Base-by-base conservation (phyloP, 1,140 invertebrate genomes). In the Trypoxylus dichotomus region DNA sequence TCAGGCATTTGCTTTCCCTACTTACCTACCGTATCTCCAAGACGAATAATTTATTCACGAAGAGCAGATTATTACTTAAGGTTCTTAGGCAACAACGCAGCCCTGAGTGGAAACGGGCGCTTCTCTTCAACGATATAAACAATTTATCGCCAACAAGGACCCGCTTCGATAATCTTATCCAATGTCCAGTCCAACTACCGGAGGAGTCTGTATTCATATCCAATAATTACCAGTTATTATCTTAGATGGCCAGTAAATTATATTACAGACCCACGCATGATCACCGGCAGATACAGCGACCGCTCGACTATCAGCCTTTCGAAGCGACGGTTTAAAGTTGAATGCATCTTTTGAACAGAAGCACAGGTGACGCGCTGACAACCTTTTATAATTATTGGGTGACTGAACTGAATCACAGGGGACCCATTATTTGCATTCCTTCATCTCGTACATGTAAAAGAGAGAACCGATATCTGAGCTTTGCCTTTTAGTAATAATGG, bases 281-380 rank as follows among this genome's bases (percentile, higher is more conserved):
- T 68, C 60, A 68, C 21, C 60, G 60, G 60, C 27, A 68, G 60
- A 68, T 68, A 68, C 60, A 68, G 24, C 21, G 60, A 24, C 60
- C 60, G 24, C 27, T 68, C 24, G 60, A 68, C 60, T 68, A 29
- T 68, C 60, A 27, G 60, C 60, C 60, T 68, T 74, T 74, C 60
- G 60, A 76, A 41, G 43, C 15, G 42, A 6, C 54, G 74, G 54
- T 43, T 54, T 43, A 29, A n/a, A 54, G 54, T 47, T 76, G 60
- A 68, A 27, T 24, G 24, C 27, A 2, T 29, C 60, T 68, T 29
- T 10, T 68, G 54, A 54, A 76, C 74, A 76, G 74, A 60, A 76
- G 74, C 74, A 76, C 74, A 76, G 74, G 74, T 76, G 74, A 76
- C 74, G 74, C 74, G 32, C 74, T 76, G 74, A 76, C 74, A 76